A percentile compares a stretch with the other conserved stretches of the same genome.
Evolutionary conservation across 2,797 vertebrate genomes (phyloP).

Genomic region (Acanthurus lineatus): DNA sequence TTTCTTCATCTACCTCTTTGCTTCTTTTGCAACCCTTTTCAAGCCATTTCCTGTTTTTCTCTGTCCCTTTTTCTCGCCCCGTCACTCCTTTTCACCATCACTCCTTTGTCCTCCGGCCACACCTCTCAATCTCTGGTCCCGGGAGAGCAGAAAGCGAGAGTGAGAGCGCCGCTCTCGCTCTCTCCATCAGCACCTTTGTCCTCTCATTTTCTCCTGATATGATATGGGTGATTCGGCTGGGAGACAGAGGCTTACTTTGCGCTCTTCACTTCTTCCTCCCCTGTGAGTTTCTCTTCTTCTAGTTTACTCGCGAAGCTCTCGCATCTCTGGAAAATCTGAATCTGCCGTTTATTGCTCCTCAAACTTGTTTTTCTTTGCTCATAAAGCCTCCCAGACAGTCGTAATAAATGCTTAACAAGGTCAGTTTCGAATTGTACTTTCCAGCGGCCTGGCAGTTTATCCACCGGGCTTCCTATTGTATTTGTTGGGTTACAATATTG

Average conservation of each 20-base stretch:
- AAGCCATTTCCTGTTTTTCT: conserved; percentile 58
- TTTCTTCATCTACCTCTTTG: conserved; percentile 27
- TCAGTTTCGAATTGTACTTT: conserved; percentile 70
- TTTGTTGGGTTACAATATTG: conserved; percentile 50
- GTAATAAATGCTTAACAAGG: conserved; percentile 82
- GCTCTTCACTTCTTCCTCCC: conserved; percentile 6
- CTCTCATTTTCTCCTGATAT: conserved; percentile 57
- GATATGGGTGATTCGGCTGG: conserved; percentile 43
- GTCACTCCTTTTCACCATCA: conserved; percentile 62
- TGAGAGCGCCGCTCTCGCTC: conserved; percentile 30
- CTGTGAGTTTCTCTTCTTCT: conserved; percentile 9
- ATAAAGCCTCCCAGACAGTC: conserved; percentile 76
- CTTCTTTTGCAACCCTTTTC: conserved; percentile 34
- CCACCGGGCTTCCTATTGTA: conserved; percentile 39
- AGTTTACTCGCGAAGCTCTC: conserved; percentile 18
- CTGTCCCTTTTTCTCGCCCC: conserved; percentile 41
- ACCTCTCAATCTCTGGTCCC: conserved; percentile 60
- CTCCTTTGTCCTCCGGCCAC: conserved; percentile 53
- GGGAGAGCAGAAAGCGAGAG: conserved; percentile 55
- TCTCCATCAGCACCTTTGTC: conserved; percentile 30
- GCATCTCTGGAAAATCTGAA: conserved; percentile 76
- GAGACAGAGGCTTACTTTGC: conserved; percentile 26
- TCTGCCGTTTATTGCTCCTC: conserved; percentile 69
- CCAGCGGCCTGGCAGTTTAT: conserved; percentile 34
- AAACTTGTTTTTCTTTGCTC: conserved; percentile 67